A percentile compares a stretch with the other conserved stretches of the same genome.
Conservation (phyloP, 2,797 vertebrate species). For the Hapalemur alaotrensis region DNA sequence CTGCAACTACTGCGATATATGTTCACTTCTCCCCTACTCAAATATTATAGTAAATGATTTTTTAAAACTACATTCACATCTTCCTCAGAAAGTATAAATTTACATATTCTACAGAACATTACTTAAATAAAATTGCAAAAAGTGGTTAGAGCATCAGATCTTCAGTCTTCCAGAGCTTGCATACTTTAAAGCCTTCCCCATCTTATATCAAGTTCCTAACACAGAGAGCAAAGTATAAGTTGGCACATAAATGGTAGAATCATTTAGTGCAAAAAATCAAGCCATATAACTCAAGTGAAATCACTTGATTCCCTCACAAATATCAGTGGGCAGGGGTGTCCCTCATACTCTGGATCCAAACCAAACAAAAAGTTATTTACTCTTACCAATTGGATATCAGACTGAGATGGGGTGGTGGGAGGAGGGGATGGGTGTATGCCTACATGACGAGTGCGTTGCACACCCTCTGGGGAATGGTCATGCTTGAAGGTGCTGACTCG, state of each 20-base stretch:
- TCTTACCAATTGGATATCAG: no score
- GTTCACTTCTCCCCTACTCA: background rate
- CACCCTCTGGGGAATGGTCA: no score
- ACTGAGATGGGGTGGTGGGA: no score
- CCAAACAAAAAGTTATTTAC: constrained; percentile 25
- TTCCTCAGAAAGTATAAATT: constrained; percentile 53
- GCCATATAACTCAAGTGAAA: background rate
- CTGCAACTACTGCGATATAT: background rate
- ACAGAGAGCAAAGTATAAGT: background rate
- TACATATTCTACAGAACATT: constrained; percentile 53
- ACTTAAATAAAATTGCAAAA: constrained; percentile 65
- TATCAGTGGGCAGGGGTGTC: background rate
- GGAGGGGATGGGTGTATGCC: no score
- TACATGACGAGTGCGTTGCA: no score
- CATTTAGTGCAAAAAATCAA: background rate
- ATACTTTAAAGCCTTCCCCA: background rate
- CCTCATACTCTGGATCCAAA: background rate
- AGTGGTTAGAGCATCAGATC: background rate
- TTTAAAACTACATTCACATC: background rate
- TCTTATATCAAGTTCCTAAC: background rate
- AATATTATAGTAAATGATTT: constrained; percentile 38
- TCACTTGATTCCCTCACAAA: background rate
- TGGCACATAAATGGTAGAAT: background rate
- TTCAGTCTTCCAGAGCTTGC: background rate
- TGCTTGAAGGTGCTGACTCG: no score